These are phyloP conservation scores for Phalacrocorax aristotelis DNA, from an alignment of 2,113 vertebrate genomes.

Conservation along the genomic window DNA sequence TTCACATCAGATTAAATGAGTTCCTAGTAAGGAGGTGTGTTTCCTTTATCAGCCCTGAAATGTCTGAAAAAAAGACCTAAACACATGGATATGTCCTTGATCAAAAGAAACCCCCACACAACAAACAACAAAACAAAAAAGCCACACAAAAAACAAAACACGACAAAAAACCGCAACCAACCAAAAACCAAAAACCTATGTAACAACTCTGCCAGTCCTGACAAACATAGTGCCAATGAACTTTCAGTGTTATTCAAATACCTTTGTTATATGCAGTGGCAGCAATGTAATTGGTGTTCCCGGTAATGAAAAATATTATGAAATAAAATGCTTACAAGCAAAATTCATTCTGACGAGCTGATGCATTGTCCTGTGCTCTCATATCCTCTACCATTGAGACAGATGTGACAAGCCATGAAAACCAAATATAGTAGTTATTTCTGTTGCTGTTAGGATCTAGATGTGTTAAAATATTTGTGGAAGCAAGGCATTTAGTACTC, in stretches of 20 bases:
- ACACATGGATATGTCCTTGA: not conserved
- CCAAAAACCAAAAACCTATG: not conserved
- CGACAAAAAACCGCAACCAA: not conserved
- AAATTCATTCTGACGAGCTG: not conserved
- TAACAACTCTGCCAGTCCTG: not conserved
- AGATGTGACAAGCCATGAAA: not conserved
- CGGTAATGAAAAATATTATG: not conserved
- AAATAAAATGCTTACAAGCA: not conserved
- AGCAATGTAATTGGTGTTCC: not conserved
- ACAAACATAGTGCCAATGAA: not conserved
- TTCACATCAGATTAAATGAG: not conserved
- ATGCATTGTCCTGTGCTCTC: not conserved
- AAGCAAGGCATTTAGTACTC: not conserved
- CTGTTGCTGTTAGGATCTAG: not conserved
- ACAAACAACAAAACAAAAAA: not conserved
- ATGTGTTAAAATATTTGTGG: not conserved
- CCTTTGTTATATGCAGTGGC: not conserved
- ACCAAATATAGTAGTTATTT: not conserved
- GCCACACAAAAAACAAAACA: not conserved
- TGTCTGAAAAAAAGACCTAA: not conserved
- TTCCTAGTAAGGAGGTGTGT: too few relatives aligned
- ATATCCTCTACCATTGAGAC: not conserved
- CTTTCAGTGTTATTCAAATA: not conserved
- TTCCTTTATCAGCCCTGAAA: not conserved
- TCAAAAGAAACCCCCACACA: not conserved